A percentile compares a stretch with the other conserved stretches of the same genome.
Evolutionary conservation across 1,140 invertebrate species (phyloP).

Genomic region (Leptinotarsa lineolata): DNA sequence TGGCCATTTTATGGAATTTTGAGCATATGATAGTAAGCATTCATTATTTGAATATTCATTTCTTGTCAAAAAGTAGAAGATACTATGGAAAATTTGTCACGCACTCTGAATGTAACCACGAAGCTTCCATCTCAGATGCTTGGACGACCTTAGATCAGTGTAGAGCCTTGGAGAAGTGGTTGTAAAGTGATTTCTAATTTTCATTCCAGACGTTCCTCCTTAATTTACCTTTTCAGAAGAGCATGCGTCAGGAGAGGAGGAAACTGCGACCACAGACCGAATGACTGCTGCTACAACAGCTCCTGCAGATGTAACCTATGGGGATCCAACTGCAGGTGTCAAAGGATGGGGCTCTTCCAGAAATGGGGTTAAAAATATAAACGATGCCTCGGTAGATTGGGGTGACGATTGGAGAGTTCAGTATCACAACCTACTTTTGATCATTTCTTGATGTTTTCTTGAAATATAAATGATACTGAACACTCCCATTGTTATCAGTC

Average conservation of each 20-base stretch:
- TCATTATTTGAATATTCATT: too few relatives aligned
- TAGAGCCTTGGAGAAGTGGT: background rate
- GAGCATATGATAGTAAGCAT: too few relatives aligned
- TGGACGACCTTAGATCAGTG: background rate
- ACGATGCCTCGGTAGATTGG: background rate
- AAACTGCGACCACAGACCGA: slow-evolving; percentile 82
- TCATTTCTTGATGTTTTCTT: background rate
- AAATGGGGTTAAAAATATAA: slow-evolving; percentile 75
- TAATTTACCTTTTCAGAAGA: slow-evolving; percentile 85
- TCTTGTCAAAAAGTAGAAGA: too few relatives aligned
- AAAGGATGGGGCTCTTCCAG: slow-evolving; percentile 87
- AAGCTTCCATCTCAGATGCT: background rate
- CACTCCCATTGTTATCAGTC: background rate
- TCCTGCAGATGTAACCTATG: slow-evolving; percentile 89
- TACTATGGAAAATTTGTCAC: too few relatives aligned
- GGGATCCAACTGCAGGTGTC: slow-evolving; percentile 88
- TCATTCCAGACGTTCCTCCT: slow-evolving; percentile 79
- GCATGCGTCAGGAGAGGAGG: slow-evolving; percentile 79
- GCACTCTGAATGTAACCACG: background rate
- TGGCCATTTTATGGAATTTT: too few relatives aligned
- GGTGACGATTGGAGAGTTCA: background rate
- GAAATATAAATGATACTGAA: background rate
- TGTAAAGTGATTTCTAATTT: slow-evolving; percentile 55
- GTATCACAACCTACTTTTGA: background rate
- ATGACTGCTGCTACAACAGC: slow-evolving; percentile 84